Conservation (phyloP, 2,888 invertebrate genomes). For the Anodontia alba region DNA sequence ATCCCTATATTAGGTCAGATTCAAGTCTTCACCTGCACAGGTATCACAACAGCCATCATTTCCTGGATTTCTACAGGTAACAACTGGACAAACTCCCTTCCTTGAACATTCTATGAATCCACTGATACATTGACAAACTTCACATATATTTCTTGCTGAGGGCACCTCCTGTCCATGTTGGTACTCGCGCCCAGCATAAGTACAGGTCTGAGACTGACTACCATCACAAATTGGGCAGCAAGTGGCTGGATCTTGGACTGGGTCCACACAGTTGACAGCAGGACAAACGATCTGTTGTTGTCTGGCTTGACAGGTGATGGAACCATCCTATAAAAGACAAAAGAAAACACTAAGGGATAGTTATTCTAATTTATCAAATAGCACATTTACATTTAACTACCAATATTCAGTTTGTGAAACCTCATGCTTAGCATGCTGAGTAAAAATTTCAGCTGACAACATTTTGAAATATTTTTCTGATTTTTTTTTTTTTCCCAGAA, state of each 20-base stretch:
- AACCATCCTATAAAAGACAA: conserved; percentile 68
- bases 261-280: conserved; percentile 65
- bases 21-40: conserved; percentile 77
- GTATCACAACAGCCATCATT: conserved; percentile 75
- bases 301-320: conserved; percentile 67
- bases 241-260: conserved; percentile 68
- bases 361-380: too few relatives aligned
- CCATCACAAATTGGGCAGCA: conserved; percentile 75
- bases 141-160: conserved; percentile 68
- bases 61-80: conserved; percentile 71
- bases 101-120: conserved; percentile 71
- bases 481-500: too few relatives aligned
- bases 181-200: conserved; percentile 64
- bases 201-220: conserved; percentile 56
- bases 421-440: too few relatives aligned
- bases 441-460: too few relatives aligned
- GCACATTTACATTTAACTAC: too few relatives aligned
- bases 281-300: conserved; percentile 60
- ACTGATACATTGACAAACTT: conserved; percentile 74
- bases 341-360: neutral
- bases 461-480: too few relatives aligned
- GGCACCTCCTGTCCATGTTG: conserved; percentile 70
- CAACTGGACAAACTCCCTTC: conserved; percentile 64
- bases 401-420: too few relatives aligned
- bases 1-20: too few relatives aligned